phyloP scores from a whole-genome alignment of 2,888 invertebrate species.

The Heliconius sara region DNA sequence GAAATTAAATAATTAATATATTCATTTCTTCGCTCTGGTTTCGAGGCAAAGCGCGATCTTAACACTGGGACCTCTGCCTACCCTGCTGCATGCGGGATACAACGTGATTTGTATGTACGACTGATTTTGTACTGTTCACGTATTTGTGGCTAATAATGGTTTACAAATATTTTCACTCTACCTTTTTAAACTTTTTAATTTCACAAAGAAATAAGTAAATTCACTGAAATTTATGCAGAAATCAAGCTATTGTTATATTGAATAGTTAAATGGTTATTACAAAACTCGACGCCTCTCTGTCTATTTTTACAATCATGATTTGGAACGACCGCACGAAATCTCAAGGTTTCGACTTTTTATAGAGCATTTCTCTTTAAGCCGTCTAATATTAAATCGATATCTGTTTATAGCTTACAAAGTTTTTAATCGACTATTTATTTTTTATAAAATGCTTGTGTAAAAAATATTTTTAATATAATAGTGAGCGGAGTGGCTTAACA shows the following conservation, averaged over 20 bases:
- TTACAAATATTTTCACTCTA: neutral
- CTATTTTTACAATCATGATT: constrained; percentile 31
- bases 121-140: too few species aligned
- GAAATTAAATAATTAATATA: too few species aligned
- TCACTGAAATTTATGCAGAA: constrained; percentile 13
- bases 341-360: constrained; percentile 42
- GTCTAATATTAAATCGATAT: constrained; percentile 36
- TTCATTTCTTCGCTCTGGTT: too few species aligned
- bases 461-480: neutral
- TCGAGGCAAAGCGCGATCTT: too few species aligned
- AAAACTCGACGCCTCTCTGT: neutral
- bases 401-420: constrained; percentile 27
- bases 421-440: constrained; percentile 14
- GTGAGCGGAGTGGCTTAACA: too few species aligned
- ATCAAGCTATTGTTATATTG: neutral
- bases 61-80: too few species aligned
- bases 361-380: constrained; percentile 39
- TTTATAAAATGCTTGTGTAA: constrained; percentile 6
- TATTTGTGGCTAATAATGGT: too few species aligned
- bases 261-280: constrained; percentile 21
- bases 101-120: too few species aligned
- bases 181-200: neutral
- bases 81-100: too few species aligned
- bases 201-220: neutral
- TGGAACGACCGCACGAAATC: constrained; percentile 34